These are phyloP conservation scores for Epizoanthus fatuus DNA, from an alignment of 92 coral and sea anemone species.

Conservation along the genomic window DNA sequence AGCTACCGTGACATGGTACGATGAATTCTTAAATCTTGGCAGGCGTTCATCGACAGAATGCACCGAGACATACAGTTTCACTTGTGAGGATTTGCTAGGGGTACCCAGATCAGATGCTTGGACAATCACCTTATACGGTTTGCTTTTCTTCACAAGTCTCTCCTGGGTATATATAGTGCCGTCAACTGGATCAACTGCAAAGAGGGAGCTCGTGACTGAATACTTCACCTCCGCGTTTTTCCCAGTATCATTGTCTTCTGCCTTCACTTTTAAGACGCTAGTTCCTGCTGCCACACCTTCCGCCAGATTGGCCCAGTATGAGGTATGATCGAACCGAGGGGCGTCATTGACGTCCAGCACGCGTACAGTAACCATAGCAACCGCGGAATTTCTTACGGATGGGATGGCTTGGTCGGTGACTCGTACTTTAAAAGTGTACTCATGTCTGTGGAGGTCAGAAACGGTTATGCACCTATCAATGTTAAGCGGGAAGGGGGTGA, in stretches of 20 bases:
- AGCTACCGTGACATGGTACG: slow-evolving; percentile 52
- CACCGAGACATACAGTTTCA: slow-evolving; percentile 75
- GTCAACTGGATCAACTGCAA: slow-evolving; percentile 61
- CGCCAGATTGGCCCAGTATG: slow-evolving; percentile 85
- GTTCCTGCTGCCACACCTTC: slow-evolving; percentile 70
- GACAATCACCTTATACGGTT: slow-evolving; percentile 72
- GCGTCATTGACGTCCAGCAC: slow-evolving; percentile 90
- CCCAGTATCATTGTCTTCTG: slow-evolving; percentile 83
- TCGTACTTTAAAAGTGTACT: slow-evolving; percentile 79
- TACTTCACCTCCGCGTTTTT: slow-evolving; percentile 82
- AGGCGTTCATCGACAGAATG: slow-evolving; percentile 74
- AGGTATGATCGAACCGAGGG: slow-evolving; percentile 88
- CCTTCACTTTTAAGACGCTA: slow-evolving; percentile 70
- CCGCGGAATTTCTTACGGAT: slow-evolving; percentile 71
- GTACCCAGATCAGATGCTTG: slow-evolving; percentile 85
- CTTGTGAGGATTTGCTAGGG: slow-evolving; percentile 76
- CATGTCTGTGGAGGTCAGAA: slow-evolving; percentile 28
- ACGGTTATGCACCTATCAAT: too few relatives aligned
- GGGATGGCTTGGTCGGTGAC: slow-evolving; percentile 91
- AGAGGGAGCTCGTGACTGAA: slow-evolving; percentile 58
- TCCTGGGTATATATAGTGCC: slow-evolving; percentile 74
- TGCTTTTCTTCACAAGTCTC: slow-evolving; percentile 59
- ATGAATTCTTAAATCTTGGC: slow-evolving; percentile 62
- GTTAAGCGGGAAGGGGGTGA: too few relatives aligned
- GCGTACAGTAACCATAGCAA: slow-evolving; percentile 69